Conservation (phyloP, 2,797 vertebrate species). For the Numenius phaeopus region DNA sequence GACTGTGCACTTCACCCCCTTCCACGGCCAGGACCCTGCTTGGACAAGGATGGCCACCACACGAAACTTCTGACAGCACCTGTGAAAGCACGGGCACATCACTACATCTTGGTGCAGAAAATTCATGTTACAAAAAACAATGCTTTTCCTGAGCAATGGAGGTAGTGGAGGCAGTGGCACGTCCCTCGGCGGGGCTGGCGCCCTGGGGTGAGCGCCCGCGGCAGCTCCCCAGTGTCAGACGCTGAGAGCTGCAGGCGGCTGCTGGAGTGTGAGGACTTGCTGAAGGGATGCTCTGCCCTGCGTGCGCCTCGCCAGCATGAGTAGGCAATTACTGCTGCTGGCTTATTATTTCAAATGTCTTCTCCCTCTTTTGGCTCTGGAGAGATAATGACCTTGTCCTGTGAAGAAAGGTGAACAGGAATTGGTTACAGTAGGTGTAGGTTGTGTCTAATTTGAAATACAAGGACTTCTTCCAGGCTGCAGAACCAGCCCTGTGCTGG, state of each 20-base stretch:
- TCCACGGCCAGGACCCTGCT: neutral
- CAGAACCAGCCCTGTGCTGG: rapidly evolving
- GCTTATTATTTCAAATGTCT: neutral
- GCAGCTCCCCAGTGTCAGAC: rapidly evolving
- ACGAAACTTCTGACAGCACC: rapidly evolving
- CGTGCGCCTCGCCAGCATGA: rapidly evolving
- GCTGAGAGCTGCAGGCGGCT: rapidly evolving
- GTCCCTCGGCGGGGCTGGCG: rapidly evolving
- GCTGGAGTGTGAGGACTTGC: neutral
- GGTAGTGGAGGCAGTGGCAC: neutral
- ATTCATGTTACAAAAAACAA: neutral
- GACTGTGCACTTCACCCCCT: rapidly evolving
- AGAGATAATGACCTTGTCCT: conserved; percentile 50
- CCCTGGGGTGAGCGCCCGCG: rapidly evolving
- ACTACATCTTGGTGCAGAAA: neutral
- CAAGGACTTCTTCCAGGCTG: neutral
- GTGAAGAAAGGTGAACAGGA: neutral
- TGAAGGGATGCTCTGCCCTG: neutral
- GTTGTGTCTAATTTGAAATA: neutral
- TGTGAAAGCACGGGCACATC: rapidly evolving
- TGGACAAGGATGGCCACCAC: rapidly evolving
- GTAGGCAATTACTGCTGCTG: neutral
- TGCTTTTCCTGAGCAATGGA: neutral
- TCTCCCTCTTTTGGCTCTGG: neutral
- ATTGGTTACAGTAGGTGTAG: rapidly evolving